Evolutionary conservation across 2,888 invertebrate species (phyloP).

Genomic region (Rhamphomyia laevipes): DNA sequence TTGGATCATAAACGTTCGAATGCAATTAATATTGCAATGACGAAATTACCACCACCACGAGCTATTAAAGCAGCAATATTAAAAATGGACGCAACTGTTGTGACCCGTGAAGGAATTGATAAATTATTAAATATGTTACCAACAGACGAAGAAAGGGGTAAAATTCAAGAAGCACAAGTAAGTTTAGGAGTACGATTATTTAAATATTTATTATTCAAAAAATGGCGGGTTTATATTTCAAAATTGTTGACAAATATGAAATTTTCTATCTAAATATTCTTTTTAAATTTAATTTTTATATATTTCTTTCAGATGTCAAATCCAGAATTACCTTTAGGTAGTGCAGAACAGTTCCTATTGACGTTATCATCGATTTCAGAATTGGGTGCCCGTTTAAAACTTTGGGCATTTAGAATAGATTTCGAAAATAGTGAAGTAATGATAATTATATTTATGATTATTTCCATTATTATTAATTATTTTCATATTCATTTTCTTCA

Average conservation of each 20-base stretch:
- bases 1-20: conserved; percentile 95
- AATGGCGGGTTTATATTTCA: not conserved
- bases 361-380: conserved; percentile 93
- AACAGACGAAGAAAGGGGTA: conserved; percentile 89
- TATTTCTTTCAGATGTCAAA: conserved; percentile 29
- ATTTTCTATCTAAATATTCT: not conserved
- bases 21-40: conserved; percentile 99
- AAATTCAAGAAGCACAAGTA: conserved; percentile 86
- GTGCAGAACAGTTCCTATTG: conserved; percentile 96
- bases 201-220: not conserved
- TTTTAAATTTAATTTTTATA: not conserved
- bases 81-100: conserved; percentile 98
- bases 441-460: too few relatives aligned
- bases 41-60: conserved; percentile 92
- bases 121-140: conserved; percentile 97
- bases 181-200: conserved; percentile 63
- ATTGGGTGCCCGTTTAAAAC: conserved; percentile 78
- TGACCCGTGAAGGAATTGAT: conserved; percentile 96
- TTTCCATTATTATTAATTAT: not conserved
- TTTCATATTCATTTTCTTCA: conserved; percentile 16
- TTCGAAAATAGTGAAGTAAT: conserved; percentile 92
- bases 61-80: conserved; percentile 98
- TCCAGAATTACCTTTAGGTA: conserved; percentile 49
- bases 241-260: too few relatives aligned
- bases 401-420: conserved; percentile 98